A percentile compares a stretch with the other conserved stretches of the same genome.
Conservation (phyloP, 2,888 invertebrate genomes). For the Geotrupes spiniger region DNA sequence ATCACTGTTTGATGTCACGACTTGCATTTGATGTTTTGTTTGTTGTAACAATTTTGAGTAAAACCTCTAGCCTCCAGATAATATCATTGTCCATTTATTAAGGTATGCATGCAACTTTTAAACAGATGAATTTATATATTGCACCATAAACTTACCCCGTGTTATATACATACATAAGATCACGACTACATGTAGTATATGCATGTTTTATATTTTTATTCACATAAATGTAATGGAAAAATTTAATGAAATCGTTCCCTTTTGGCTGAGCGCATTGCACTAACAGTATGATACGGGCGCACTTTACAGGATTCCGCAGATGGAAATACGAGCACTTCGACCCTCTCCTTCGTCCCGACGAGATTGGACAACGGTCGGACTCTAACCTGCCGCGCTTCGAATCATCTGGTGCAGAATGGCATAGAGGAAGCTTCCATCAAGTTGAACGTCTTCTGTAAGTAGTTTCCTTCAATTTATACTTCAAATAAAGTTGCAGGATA, state of each 20-base stretch:
- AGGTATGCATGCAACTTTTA: no score
- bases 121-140: no score
- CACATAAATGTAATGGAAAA: conserved; percentile 5
- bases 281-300: conserved; percentile 8
- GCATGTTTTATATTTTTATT: background rate
- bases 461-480: conserved; percentile 30
- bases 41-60: no score
- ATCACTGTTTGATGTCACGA: no score
- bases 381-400: conserved; percentile 78
- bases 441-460: conserved; percentile 87
- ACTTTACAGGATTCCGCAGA: conserved; percentile 70
- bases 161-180: no score
- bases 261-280: background rate
- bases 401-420: conserved; percentile 68
- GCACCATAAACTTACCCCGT: no score
- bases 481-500: conserved; percentile 24
- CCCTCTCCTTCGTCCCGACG: conserved; percentile 70
- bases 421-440: conserved; percentile 76
- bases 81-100: no score
- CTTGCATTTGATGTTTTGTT: no score
- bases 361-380: conserved; percentile 75
- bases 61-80: no score
- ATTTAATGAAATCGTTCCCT: conserved; percentile 1
- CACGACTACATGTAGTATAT: no score
- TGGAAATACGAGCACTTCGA: conserved; percentile 78